phyloP scores from a whole-genome alignment of 1,140 invertebrate species.

The Chironomus striatipennis region DNA sequence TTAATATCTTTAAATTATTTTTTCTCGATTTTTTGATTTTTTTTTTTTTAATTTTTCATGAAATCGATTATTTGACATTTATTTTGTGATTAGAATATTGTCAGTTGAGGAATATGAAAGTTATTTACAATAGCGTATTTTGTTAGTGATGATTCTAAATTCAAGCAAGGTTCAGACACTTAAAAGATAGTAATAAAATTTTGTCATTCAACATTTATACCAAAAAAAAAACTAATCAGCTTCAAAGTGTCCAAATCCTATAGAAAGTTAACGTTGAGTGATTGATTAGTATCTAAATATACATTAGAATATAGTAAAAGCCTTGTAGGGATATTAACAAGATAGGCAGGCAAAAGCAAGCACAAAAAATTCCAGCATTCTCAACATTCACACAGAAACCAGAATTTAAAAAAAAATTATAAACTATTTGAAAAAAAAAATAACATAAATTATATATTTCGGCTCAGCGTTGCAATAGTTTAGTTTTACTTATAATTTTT shows the following conservation, averaged over 20 bases:
- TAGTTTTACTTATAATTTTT: slow-evolving; percentile 4
- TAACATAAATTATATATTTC: slow-evolving; percentile 12
- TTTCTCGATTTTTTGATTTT: background rate
- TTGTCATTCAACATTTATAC: too few species aligned
- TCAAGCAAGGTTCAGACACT: too few species aligned
- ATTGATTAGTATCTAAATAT: background rate
- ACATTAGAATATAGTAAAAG: too few species aligned
- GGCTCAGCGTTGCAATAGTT: slow-evolving; percentile 19
- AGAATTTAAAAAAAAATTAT: slow-evolving; percentile 4
- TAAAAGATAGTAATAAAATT: too few species aligned
- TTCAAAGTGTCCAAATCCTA: too few species aligned
- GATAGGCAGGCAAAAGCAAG: slow-evolving; percentile 22
- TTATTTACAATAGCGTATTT: too few species aligned
- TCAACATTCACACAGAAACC: slow-evolving; percentile 25
- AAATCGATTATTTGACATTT: background rate
- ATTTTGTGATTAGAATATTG: background rate
- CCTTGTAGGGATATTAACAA: too few species aligned
- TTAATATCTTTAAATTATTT: background rate
- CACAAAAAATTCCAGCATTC: slow-evolving; percentile 30
- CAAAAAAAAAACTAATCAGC: too few species aligned
- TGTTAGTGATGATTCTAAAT: too few species aligned
- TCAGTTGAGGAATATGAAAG: background rate
- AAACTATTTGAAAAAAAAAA: background rate
- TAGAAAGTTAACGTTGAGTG: background rate
- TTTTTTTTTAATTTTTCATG: too few species aligned